A percentile compares a stretch with the other conserved stretches of the same genome.
phyloP scores from a whole-genome alignment of 1,140 invertebrate species.

The Zaprionus tsacasi region DNA sequence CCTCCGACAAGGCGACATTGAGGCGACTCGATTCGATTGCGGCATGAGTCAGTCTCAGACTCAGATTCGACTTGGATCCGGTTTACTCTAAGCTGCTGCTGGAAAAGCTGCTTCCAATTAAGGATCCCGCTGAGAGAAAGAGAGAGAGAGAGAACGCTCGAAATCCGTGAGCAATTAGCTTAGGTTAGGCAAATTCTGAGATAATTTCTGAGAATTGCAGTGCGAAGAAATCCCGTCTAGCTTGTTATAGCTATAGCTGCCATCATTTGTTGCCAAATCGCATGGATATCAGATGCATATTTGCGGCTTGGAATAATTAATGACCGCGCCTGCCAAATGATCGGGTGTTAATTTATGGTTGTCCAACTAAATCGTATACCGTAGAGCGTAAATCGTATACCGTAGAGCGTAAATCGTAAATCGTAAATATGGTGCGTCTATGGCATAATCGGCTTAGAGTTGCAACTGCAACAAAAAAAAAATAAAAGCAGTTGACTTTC shows the following conservation, averaged over 20 bases:
- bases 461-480: slow-evolving; percentile 7
- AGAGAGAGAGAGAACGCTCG: slow-evolving; percentile 26
- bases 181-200: slow-evolving; percentile 34
- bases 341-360: slow-evolving; percentile 52
- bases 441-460: slow-evolving; percentile 33
- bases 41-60: slow-evolving; percentile 31
- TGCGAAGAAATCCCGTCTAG: slow-evolving; percentile 4
- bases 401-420: slow-evolving; percentile 30
- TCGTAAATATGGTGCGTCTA: slow-evolving; percentile 34
- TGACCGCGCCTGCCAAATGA: slow-evolving; percentile 40
- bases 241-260: slow-evolving; percentile 2
- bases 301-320: slow-evolving; percentile 43
- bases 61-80: slow-evolving; percentile 37
- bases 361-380: slow-evolving; percentile 40
- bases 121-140: slow-evolving; percentile 34
- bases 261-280: slow-evolving; percentile 23
- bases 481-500: slow-evolving; percentile 27
- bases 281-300: slow-evolving; percentile 2
- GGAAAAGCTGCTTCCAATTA: slow-evolving; percentile 39
- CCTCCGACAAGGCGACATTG: slow-evolving; percentile 45
- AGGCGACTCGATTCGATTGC: slow-evolving; percentile 17
- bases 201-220: slow-evolving; percentile 42
- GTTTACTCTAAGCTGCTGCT: slow-evolving; percentile 16
- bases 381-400: slow-evolving; percentile 30
- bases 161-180: slow-evolving; percentile 35